A percentile compares a stretch with the other conserved stretches of the same genome.
These are phyloP conservation scores for Desmophyllum pertusum DNA, from an alignment of 92 coral and sea anemone genomes.

Conservation along the genomic window DNA sequence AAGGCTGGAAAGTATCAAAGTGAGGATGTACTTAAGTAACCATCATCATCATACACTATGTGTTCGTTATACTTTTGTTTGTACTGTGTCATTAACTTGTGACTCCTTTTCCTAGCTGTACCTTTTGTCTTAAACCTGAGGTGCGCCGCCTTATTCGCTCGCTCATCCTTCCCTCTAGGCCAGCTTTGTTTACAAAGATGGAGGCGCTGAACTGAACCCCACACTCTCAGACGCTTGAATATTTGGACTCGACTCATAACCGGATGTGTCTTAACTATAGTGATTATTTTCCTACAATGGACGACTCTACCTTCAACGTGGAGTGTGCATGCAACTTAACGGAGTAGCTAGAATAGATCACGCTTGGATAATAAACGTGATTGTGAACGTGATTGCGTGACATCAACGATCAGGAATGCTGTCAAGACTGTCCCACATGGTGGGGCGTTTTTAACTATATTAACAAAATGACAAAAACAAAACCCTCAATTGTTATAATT, in stretches of 20 bases:
- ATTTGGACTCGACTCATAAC: constrained; percentile 36
- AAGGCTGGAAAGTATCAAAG: neutral
- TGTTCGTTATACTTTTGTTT: neutral
- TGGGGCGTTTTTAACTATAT: neutral
- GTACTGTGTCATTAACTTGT: constrained; percentile 33
- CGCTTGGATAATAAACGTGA: neutral
- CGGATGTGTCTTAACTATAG: constrained; percentile 20
- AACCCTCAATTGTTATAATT: neutral
- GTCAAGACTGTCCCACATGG: neutral
- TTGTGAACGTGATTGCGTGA: neutral
- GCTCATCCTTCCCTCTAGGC: constrained; percentile 58
- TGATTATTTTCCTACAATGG: constrained; percentile 7
- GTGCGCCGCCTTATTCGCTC: constrained; percentile 32
- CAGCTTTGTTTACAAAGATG: constrained; percentile 52
- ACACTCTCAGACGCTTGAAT: constrained; percentile 40
- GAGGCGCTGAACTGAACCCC: constrained; percentile 57
- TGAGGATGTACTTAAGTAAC: too few species aligned
- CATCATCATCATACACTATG: neutral
- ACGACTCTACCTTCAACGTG: constrained; percentile 11
- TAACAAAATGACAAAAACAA: neutral
- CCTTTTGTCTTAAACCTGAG: constrained; percentile 50
- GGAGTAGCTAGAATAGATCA: neutral
- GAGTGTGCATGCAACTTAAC: neutral
- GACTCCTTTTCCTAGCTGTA: constrained; percentile 46
- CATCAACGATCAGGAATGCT: neutral